phyloP scores from a whole-genome alignment of 2,113 vertebrate species.

The Ptychochromis oligacanthus region DNA sequence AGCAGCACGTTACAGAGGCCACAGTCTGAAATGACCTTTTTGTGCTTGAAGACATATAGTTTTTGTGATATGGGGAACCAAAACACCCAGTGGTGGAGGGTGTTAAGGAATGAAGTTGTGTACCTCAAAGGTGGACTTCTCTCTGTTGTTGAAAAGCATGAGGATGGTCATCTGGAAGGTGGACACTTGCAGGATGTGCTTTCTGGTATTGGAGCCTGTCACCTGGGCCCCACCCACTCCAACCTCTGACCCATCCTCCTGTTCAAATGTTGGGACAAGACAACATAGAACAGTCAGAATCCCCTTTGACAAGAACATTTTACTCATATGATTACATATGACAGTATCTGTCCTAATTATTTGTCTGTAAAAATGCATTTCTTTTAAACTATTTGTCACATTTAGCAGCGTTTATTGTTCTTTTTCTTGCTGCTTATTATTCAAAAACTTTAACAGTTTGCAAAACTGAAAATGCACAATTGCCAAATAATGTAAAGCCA shows the following conservation, averaged over 20 bases:
- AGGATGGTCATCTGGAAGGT: constrained; percentile 99
- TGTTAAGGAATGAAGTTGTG: not conserved
- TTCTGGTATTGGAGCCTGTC: constrained; percentile 96
- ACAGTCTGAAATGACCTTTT: not conserved
- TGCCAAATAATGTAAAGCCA: not conserved
- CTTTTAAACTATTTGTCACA: not conserved
- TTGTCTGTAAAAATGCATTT: too few species aligned
- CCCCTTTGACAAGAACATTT: not conserved
- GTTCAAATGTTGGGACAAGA: not conserved
- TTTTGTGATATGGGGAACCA: not conserved
- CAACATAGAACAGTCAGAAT: not conserved
- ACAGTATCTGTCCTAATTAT: too few species aligned
- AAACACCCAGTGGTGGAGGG: not conserved
- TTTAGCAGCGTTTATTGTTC: not conserved
- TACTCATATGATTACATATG: not conserved
- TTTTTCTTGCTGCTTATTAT: not conserved
- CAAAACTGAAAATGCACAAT: not conserved
- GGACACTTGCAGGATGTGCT: constrained; percentile 98
- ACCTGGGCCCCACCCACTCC: constrained; percentile 97
- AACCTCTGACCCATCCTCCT: constrained; percentile 98
- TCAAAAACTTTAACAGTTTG: not conserved
- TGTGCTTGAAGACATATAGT: not conserved
- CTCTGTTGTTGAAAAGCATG: constrained; percentile 99
- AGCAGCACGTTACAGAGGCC: not conserved
- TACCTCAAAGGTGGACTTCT: constrained; percentile 98